Conservation (phyloP, 2,888 invertebrate genomes). For the Merodon equestris region DNA sequence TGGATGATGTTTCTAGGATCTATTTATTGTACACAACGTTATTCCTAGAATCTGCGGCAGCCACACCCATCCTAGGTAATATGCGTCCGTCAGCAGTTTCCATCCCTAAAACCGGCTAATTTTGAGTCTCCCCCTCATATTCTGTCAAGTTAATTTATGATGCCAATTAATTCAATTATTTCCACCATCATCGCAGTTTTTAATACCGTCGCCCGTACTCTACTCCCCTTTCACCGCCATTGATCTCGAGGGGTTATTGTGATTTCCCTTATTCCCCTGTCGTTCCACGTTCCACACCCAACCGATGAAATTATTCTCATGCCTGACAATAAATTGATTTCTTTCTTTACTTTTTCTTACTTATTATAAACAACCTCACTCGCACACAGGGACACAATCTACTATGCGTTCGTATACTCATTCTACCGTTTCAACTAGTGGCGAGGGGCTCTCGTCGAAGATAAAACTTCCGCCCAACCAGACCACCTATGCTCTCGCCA, state of each 20-base stretch:
- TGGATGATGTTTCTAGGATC: no score
- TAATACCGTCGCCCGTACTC: no score
- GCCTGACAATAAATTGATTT: slow-evolving; percentile 60
- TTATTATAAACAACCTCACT: slow-evolving; percentile 46
- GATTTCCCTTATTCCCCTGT: no score
- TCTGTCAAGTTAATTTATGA: slow-evolving; percentile 4
- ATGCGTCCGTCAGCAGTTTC: no score
- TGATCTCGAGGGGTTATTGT: not conserved
- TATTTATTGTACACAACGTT: no score
- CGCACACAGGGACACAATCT: not conserved
- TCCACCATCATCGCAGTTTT: slow-evolving; percentile 13
- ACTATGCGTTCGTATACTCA: slow-evolving; percentile 20
- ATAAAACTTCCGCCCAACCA: slow-evolving; percentile 52
- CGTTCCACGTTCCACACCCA: not conserved
- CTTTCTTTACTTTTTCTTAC: slow-evolving; percentile 8
- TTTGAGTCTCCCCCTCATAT: not conserved
- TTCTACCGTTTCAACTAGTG: slow-evolving; percentile 50
- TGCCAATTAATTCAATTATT: slow-evolving; percentile 22
- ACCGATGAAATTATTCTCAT: slow-evolving; percentile 51
- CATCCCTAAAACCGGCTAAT: no score
- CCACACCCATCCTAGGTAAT: no score
- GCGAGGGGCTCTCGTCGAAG: slow-evolving; percentile 36
- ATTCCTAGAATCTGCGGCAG: no score
- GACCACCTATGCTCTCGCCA: slow-evolving; percentile 28
- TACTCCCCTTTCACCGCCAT: not conserved